Conservation (phyloP, 2,113 vertebrate species). For the Acrocephalus kingi region DNA sequence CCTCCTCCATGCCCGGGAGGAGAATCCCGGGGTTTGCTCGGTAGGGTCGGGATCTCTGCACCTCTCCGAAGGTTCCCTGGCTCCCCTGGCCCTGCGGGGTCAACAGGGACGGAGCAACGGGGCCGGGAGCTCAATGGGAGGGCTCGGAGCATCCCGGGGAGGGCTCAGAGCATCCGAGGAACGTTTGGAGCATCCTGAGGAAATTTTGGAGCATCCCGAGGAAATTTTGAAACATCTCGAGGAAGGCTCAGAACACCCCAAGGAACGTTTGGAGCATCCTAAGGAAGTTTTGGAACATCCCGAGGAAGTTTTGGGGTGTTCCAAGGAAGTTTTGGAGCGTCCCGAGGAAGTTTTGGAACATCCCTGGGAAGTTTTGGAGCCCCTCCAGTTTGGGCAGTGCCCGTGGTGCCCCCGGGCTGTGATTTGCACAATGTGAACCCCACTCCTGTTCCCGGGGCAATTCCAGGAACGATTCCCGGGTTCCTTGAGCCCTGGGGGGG, state of each 20-base stretch:
- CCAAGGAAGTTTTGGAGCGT: too few species aligned
- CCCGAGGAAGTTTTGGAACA: fast-evolving
- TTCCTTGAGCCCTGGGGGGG: neutral
- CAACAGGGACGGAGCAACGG: fast-evolving
- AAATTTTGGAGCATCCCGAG: fast-evolving
- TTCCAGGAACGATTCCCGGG: neutral
- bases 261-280: fast-evolving
- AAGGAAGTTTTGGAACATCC: fast-evolving
- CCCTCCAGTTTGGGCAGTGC: neutral
- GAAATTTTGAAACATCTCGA: fast-evolving
- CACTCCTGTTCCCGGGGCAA: neutral
- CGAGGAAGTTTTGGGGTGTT: too few species aligned
- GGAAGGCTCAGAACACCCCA: fast-evolving
- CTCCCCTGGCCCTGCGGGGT: neutral
- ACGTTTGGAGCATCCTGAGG: neutral
- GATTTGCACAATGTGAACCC: constrained; percentile 53
- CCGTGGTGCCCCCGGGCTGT: neutral
- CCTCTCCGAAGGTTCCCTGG: fast-evolving
- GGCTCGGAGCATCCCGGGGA: neutral
- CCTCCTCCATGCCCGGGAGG: too few species aligned
- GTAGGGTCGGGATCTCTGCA: neutral
- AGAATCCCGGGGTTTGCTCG: neutral
- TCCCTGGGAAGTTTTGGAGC: fast-evolving
- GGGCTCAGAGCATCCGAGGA: fast-evolving
- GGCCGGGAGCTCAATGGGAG: neutral